phyloP scores from a whole-genome alignment of 2,113 vertebrate species.

The Lophura nycthemera region DNA sequence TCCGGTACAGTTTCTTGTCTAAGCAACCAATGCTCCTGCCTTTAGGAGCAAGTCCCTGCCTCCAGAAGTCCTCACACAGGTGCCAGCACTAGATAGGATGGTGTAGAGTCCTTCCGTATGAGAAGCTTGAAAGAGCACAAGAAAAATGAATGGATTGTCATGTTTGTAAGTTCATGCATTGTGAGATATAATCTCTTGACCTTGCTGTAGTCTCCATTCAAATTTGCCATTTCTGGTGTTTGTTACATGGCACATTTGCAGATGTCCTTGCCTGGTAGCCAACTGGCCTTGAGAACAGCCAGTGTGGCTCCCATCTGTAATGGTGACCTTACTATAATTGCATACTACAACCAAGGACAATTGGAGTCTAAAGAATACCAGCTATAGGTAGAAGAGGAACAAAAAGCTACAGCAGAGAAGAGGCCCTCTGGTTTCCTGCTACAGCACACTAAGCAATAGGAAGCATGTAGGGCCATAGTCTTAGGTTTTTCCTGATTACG shows the following conservation, averaged over 20 bases:
- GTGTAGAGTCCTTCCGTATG: not conserved
- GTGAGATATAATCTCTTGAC: not conserved
- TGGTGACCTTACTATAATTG: not conserved
- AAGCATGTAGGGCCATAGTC: not conserved
- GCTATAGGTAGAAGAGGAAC: not conserved
- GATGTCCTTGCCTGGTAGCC: accelerated
- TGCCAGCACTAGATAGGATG: not conserved
- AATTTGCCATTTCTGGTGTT: not conserved
- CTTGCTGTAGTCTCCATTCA: not conserved
- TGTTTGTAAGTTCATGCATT: not conserved
- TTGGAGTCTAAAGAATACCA: not conserved
- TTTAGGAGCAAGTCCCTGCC: not conserved
- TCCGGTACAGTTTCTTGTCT: not conserved
- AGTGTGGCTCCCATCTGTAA: not conserved
- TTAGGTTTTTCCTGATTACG: not conserved
- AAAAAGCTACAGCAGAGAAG: accelerated
- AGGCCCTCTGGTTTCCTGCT: not conserved
- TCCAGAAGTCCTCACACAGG: not conserved
- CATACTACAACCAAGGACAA: not conserved
- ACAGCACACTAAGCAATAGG: not conserved
- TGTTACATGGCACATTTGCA: accelerated
- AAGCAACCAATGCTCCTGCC: not conserved
- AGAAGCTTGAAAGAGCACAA: not conserved
- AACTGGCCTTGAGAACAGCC: not conserved
- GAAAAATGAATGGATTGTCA: not conserved